Percentiles rank a stretch among this genome's conserved stretches.
Conservation (phyloP, 1,140 invertebrate genomes). For the Batillaria attramentaria region DNA sequence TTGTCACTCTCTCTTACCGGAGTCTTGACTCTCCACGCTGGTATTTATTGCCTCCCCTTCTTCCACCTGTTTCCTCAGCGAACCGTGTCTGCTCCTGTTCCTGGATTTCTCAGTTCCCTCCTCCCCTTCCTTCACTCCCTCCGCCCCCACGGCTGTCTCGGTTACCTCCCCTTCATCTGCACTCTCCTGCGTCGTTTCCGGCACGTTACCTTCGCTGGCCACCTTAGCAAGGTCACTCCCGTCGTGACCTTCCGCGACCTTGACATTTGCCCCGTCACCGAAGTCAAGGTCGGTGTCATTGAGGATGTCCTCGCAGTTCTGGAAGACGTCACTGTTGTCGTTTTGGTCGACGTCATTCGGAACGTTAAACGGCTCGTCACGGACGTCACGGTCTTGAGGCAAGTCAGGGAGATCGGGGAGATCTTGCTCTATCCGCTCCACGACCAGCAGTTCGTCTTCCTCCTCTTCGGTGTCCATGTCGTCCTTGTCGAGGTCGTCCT, state of each 20-base stretch:
- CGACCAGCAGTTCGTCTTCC: constrained; percentile 17
- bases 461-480: constrained; percentile 22
- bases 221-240: not conserved
- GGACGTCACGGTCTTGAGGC: too few relatives aligned
- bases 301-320: not conserved
- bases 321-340: too few relatives aligned
- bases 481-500: constrained; percentile 24
- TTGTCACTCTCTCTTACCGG: constrained; percentile 42
- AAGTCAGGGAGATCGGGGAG: too few relatives aligned
- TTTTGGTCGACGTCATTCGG: too few relatives aligned
- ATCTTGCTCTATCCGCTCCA: constrained; percentile 21
- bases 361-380: too few relatives aligned
- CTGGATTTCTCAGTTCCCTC: not conserved
- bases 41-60: constrained; percentile 26
- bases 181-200: too few relatives aligned
- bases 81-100: not conserved
- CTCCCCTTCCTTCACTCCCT: not conserved
- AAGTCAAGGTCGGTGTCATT: constrained; percentile 24
- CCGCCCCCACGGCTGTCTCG: not conserved
- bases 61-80: not conserved
- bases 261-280: not conserved
- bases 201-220: too few relatives aligned
- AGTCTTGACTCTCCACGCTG: constrained; percentile 50
- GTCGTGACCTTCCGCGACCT: not conserved
- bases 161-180: not conserved